These are phyloP conservation scores for Hyposoter dolosus DNA, from an alignment of 2,888 invertebrate species.

Conservation along the genomic window DNA sequence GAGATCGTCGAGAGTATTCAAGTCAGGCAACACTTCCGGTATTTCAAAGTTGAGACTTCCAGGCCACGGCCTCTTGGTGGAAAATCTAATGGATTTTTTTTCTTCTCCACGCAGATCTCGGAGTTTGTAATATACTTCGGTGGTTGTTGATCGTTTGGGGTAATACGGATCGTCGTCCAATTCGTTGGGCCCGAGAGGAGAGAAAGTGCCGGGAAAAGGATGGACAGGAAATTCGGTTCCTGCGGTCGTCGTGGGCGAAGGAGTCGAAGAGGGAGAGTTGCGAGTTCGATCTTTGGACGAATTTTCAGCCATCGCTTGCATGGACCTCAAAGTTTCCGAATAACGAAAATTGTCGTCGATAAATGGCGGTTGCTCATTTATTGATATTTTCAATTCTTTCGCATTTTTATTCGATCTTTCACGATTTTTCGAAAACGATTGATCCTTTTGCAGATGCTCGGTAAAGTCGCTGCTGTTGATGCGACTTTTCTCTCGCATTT, in stretches of 20 bases:
- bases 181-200: slow-evolving; percentile 75
- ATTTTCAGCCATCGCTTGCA: slow-evolving; percentile 72
- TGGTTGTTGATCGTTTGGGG: slow-evolving; percentile 75
- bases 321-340: slow-evolving; percentile 77
- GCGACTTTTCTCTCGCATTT: slow-evolving; percentile 7
- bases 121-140: slow-evolving; percentile 79
- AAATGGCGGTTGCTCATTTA: slow-evolving; percentile 40
- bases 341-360: slow-evolving; percentile 75
- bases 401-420: slow-evolving; percentile 28
- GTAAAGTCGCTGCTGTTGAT: background rate
- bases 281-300: slow-evolving; percentile 9
- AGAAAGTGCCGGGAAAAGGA: slow-evolving; percentile 73
- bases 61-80: slow-evolving; percentile 64
- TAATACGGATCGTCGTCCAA: slow-evolving; percentile 81
- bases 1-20: slow-evolving; percentile 79
- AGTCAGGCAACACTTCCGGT: slow-evolving; percentile 79
- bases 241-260: slow-evolving; percentile 44
- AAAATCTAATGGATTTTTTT: slow-evolving; percentile 61
- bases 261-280: slow-evolving; percentile 15
- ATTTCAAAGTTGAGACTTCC: slow-evolving; percentile 74
- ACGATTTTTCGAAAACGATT: slow-evolving; percentile 21
- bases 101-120: slow-evolving; percentile 59
- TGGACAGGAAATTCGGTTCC: slow-evolving; percentile 73
- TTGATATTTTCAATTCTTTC: slow-evolving; percentile 20
- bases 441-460: slow-evolving; percentile 11